Base-by-base conservation (phyloP, 2,797 vertebrate genomes). In the Leptodactylus fallax region DNA sequence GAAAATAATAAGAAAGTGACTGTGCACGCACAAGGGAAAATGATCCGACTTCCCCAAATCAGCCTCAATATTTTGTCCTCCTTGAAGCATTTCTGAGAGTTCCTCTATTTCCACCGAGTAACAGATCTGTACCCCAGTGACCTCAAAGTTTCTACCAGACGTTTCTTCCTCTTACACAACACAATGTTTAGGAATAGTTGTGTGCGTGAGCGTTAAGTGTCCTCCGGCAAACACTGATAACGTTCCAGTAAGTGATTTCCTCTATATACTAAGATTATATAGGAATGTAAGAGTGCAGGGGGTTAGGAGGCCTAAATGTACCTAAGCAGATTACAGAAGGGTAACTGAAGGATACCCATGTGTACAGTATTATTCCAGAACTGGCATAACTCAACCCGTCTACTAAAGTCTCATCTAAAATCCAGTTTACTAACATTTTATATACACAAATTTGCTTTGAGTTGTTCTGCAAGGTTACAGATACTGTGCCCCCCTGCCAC, bases 191-290 rank as follows among this genome's bases (percentile, higher is more conserved):
- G 77, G 47, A 81, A 87, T 87, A 81, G 61, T 67, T 69, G 23
- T 78, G 36, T 88, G 77, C 25, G 65, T 85, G 82, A 71, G 49
- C 60, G 76, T 72, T 88, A n/a, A 61, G 47, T 55, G 21, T 67
- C 45, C 45, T 82, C 13, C 78, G 25, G 76, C 9, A 81, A 58
- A 27, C 23, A 63, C 87, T 85, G 77, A 88, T 88, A 85, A 81
- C 9, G 23, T 74, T 55, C 36, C 71, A 45, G 81, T 85, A 85
- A 85, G 76, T 61, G 87, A 67, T 67, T 79, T 88, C 45, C 65
- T 79, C 74, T 61, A 71, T 83, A 88, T 84, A 56, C 74, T 88
- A 53, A 81, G 82, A 88, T 85, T 88, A 79, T 85, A 79, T 63
- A 47, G 83, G 83, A 88, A 88, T 88, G 45, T 6, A 45, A 19